phyloP scores from a whole-genome alignment of 2,113 vertebrate genomes.

The Mus pahari region DNA sequence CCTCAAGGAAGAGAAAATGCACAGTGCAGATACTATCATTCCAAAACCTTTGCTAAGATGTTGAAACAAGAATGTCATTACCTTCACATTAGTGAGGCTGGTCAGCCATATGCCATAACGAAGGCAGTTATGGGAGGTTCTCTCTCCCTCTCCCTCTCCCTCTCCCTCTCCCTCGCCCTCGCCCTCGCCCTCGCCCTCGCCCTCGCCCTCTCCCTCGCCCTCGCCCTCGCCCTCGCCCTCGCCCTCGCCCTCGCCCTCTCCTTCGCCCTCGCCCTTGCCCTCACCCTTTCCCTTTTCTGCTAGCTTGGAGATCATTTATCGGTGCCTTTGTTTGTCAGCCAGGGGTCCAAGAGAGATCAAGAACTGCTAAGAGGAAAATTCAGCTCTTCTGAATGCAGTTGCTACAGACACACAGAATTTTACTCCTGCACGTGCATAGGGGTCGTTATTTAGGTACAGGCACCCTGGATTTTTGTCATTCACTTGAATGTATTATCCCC shows the following conservation, averaged over 20 bases:
- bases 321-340: conserved; percentile 28
- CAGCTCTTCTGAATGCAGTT: neutral
- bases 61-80: neutral
- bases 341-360: neutral
- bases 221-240: neutral
- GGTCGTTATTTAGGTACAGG: neutral
- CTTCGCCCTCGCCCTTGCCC: too few relatives aligned
- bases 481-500: neutral
- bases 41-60: neutral
- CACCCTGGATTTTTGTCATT: neutral
- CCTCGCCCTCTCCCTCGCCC: too few relatives aligned
- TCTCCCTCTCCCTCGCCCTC: too few relatives aligned
- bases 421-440: rapidly evolving
- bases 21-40: neutral
- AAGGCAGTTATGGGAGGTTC: conserved; percentile 8
- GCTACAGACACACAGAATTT: neutral
- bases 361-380: conserved; percentile 39
- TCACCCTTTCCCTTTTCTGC: too few relatives aligned
- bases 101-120: neutral
- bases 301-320: conserved; percentile 11
- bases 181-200: too few relatives aligned
- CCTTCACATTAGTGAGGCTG: neutral
- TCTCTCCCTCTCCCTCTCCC: neutral
- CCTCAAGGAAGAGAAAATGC: neutral
- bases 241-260: neutral